Percentiles rank a stretch among this genome's conserved stretches.
Evolutionary conservation across 2,888 invertebrate genomes (phyloP).

Genomic region (Drosophila greeni): DNA sequence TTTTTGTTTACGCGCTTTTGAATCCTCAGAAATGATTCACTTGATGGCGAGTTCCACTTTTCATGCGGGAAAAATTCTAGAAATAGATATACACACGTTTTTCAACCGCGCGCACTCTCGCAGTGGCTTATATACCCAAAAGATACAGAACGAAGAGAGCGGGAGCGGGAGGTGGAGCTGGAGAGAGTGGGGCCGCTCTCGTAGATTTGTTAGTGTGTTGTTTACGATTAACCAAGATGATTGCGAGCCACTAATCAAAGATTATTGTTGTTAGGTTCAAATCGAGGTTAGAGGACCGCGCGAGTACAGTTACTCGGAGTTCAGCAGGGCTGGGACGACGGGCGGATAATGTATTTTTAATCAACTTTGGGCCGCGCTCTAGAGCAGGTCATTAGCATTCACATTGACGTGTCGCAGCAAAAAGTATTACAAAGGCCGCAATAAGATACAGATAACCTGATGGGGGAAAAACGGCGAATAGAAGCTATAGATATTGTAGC

Average conservation of each 20-base stretch:
- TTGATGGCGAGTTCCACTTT: constrained; percentile 26
- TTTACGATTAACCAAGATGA: constrained; percentile 71
- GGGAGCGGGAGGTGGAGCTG: constrained; percentile 11
- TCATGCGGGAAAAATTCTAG: constrained; percentile 52
- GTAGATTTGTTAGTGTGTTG: constrained; percentile 50
- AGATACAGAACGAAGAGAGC: constrained; percentile 22
- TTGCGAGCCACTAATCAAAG: constrained; percentile 68
- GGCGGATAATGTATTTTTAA: constrained; percentile 41
- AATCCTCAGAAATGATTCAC: constrained; percentile 56
- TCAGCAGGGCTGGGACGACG: constrained; percentile 5
- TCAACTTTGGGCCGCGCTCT: constrained; percentile 22
- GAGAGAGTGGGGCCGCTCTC: constrained; percentile 31
- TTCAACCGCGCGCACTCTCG: constrained; percentile 32
- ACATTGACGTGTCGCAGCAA: constrained; percentile 28
- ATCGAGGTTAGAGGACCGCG: constrained; percentile 61
- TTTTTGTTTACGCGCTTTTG: constrained; percentile 56
- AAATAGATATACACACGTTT: constrained; percentile 74
- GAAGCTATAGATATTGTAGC: constrained; percentile 6
- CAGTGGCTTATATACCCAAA: constrained; percentile 28
- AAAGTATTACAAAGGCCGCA: constrained; percentile 3
- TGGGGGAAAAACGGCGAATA: constrained; percentile 1
- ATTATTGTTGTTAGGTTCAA: constrained; percentile 71
- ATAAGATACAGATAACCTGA: constrained; percentile 1
- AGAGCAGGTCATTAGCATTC: constrained; percentile 46
- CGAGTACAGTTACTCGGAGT: constrained; percentile 55